Evolutionary conservation across 2,888 invertebrate genomes (phyloP).

Genomic region (Hyppa rectilinea): DNA sequence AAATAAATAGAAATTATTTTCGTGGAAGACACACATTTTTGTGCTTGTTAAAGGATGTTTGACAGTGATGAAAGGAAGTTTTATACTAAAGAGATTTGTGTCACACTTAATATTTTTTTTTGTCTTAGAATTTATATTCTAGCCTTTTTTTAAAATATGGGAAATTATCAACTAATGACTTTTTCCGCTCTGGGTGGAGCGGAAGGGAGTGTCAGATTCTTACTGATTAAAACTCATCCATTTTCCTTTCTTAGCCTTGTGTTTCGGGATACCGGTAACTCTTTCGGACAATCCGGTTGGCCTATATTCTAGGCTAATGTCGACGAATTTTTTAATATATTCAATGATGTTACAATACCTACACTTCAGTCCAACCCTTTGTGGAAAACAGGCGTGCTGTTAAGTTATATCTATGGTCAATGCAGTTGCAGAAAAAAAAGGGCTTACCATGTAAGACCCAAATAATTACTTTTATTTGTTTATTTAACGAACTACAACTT

Average conservation of each 20-base stretch:
- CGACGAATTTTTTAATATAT: not conserved
- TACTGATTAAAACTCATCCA: no score
- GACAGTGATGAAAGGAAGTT: constrained; percentile 13
- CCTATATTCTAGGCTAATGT: not conserved
- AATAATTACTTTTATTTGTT: no score
- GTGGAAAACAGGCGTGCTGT: not conserved
- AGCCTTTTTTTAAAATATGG: no score
- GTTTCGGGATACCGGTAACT: no score
- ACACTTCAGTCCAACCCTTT: not conserved
- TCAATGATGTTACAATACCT: not conserved
- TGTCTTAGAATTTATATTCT: not conserved
- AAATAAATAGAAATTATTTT: constrained; percentile 74
- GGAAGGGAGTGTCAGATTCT: no score
- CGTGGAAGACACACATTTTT: constrained; percentile 37
- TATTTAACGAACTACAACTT: no score
- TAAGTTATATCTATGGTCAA: not conserved
- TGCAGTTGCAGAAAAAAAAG: not conserved
- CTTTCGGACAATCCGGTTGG: no score
- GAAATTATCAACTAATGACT: no score
- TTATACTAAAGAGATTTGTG: constrained; percentile 1
- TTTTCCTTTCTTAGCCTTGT: no score
- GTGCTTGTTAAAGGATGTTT: constrained; percentile 33
- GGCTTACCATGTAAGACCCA: no score
- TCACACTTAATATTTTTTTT: not conserved
- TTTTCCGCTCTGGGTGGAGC: no score